phyloP scores from a whole-genome alignment of 2,888 invertebrate genomes.

The Tenthredo amoena region DNA sequence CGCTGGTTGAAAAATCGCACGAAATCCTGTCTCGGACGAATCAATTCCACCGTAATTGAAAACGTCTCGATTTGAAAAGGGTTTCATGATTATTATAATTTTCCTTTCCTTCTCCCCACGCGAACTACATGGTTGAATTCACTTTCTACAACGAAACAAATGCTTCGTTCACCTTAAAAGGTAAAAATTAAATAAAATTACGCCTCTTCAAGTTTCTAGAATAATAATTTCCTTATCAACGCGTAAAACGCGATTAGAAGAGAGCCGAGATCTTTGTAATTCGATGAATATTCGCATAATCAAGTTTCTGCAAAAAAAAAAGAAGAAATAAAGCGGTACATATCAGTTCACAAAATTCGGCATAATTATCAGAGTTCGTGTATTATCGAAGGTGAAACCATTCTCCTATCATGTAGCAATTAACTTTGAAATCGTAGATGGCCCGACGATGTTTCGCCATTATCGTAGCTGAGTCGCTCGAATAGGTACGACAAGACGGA shows the following conservation, averaged over 20 bases:
- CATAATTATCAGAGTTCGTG: not conserved
- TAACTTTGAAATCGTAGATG: slow-evolving; percentile 46
- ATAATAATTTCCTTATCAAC: not conserved
- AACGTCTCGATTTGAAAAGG: slow-evolving; percentile 45
- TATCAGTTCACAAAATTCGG: not conserved
- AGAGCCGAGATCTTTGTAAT: too few relatives aligned
- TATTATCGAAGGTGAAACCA: not conserved
- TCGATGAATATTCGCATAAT: too few relatives aligned
- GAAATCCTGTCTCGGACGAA: slow-evolving; percentile 33
- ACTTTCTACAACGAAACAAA: slow-evolving; percentile 18
- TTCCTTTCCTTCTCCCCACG: not conserved
- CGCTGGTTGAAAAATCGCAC: slow-evolving; percentile 43
- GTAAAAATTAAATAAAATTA: not conserved
- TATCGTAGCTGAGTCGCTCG: not conserved
- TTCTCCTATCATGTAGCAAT: slow-evolving; percentile 15
- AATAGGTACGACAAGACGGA: slow-evolving; percentile 5
- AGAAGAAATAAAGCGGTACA: not conserved
- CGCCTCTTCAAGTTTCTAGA: not conserved
- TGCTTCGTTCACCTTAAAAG: not conserved
- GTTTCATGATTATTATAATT: slow-evolving; percentile 41
- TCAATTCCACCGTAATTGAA: slow-evolving; percentile 51
- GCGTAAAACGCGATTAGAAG: too few relatives aligned
- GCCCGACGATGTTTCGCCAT: slow-evolving; percentile 20
- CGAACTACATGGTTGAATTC: not conserved
- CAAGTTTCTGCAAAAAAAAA: not conserved